Evolutionary conservation across 2,888 invertebrate species (phyloP), one percentile per base, ranked within the genome.

Genomic region (Drosophila prostipennis): DNA sequence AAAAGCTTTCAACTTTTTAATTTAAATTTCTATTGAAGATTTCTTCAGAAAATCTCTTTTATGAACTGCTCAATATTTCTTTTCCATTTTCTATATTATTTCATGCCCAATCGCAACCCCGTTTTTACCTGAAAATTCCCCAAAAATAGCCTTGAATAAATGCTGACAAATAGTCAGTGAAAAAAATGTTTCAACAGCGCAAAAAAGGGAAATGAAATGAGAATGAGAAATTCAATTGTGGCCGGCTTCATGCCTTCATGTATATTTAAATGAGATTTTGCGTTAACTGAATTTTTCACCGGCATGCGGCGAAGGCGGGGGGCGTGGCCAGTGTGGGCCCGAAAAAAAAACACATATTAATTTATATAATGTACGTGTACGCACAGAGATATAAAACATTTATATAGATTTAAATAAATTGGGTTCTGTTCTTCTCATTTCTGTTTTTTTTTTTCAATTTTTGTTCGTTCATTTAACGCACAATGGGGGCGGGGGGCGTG

Each of bases 191-290:
- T 55, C 51, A 43, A 48, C 42, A 61, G 37, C 23, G 26, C 26
- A 26, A 46, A 52, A 39, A 52, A 13, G 26, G 14, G 11, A 63
- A 55, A 63, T 46, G 39, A 64, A 60, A 74, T 59, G 59, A 48
- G 55, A 84, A 87, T 59, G 59, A 48, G 55, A 84, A 87, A 87
- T 79, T 85, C 69, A 84, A 87, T 82, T 82, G 87, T 59, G 53
- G 49, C 42, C 53, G 53, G 52, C 69, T 64, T 48, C 48, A 48
- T 48, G 70, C 58, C 71, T 81, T 87, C 83, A 87, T 83, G 79
- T 87, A 83, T 87, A 83, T 83, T 83, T 84, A 83, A 87, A 83
- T 83, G 82, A 87, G 81, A 84, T 87, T 83, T 87, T 77, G 82
- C 79, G 82, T 87, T 87, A 84, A 84, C 81, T 81, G 82, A 84